Evolutionary conservation across 2,888 invertebrate species (phyloP).

Genomic region (Tholera decimalis): DNA sequence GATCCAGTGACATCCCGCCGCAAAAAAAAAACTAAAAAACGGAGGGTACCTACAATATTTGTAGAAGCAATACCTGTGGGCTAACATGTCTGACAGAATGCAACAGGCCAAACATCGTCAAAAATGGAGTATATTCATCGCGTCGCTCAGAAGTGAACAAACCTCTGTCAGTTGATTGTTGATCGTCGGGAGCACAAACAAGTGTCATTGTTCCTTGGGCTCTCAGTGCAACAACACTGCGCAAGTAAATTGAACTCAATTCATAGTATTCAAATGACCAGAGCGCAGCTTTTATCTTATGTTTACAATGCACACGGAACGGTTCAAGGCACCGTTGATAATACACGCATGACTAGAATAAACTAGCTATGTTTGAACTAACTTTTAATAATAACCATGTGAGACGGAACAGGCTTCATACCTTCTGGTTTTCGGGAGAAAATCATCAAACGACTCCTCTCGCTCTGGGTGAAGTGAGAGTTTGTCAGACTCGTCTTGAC

Average conservation of each 20-base stretch:
- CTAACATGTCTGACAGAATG: neutral
- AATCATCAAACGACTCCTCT: neutral
- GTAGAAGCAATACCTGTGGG: neutral
- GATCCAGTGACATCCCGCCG: no score
- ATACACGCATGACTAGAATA: slow-evolving; percentile 38
- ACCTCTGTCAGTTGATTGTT: no score
- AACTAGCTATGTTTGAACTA: slow-evolving; percentile 26
- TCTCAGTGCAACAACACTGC: slow-evolving; percentile 16
- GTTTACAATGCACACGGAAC: slow-evolving; percentile 45
- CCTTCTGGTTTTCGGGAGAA: no score
- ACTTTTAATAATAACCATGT: slow-evolving; percentile 14
- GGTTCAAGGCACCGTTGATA: slow-evolving; percentile 60
- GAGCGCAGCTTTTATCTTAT: slow-evolving; percentile 47
- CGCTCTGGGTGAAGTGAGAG: neutral
- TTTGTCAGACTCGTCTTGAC: neutral
- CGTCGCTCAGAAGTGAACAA: neutral
- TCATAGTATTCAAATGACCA: slow-evolving; percentile 18
- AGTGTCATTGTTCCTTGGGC: neutral
- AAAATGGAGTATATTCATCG: neutral
- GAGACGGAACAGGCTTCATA: neutral
- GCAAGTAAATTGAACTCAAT: slow-evolving; percentile 19
- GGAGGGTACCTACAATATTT: no score
- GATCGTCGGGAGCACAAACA: slow-evolving; percentile 5
- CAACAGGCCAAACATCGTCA: neutral
- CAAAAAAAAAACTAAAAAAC: no score